Evolutionary conservation across 2,113 vertebrate species (phyloP).

Genomic region (Arothron firmamentum): DNA sequence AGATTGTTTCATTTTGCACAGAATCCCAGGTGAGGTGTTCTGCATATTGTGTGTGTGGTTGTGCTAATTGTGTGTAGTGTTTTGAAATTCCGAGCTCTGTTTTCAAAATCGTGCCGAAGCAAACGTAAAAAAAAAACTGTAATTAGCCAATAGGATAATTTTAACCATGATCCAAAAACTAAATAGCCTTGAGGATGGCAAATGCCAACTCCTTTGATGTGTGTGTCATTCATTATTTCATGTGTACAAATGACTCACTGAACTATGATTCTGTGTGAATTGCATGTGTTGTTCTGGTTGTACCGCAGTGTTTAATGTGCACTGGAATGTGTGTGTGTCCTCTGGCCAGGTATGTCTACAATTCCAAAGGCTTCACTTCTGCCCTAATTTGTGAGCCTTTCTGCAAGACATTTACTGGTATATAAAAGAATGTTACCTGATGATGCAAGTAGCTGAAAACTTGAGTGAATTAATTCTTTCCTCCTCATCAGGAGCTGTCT

Average conservation of each 20-base stretch:
- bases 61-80: too few species aligned
- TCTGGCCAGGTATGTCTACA: slow-evolving; percentile 27
- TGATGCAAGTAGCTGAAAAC: slow-evolving; percentile 73
- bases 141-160: slow-evolving; percentile 73
- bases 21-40: too few species aligned
- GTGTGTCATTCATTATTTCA: slow-evolving; percentile 7
- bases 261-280: slow-evolving; percentile 11
- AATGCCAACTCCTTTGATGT: slow-evolving; percentile 33
- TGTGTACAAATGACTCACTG: slow-evolving; percentile 9
- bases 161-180: slow-evolving; percentile 70
- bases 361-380: slow-evolving; percentile 25
- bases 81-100: too few species aligned
- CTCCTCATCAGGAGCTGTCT: slow-evolving; percentile 54
- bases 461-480: slow-evolving; percentile 12
- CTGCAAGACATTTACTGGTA: slow-evolving; percentile 59
- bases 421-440: slow-evolving; percentile 66
- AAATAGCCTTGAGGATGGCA: slow-evolving; percentile 60
- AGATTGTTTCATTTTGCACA: too few species aligned
- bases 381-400: slow-evolving; percentile 56
- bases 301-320: neutral
- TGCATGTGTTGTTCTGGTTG: too few species aligned
- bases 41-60: too few species aligned
- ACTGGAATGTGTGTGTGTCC: slow-evolving; percentile 3
- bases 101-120: too few species aligned
- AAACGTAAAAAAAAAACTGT: too few species aligned